Evolutionary conservation across 2,888 invertebrate genomes (phyloP), one percentile per base, ranked within the genome.

Genomic region (Cantharis rufa): DNA sequence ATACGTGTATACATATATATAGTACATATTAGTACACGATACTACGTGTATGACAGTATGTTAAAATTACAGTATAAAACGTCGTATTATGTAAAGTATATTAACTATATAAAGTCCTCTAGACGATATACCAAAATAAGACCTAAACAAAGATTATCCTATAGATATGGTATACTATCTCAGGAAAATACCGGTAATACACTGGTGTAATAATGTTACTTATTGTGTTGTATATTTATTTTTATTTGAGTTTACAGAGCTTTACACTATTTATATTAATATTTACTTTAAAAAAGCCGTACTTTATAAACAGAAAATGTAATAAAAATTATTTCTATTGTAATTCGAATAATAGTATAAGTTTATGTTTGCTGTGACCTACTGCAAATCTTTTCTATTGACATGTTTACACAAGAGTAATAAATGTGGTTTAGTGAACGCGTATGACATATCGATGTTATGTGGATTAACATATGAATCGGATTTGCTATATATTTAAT

Each of bases 401-500:
- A 24, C 77, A 84, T 87, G 87, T 87, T 87, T 87, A 86, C 87
- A 86, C 83, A 84, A 81, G 82, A 83, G 86, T 85, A 87, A 87
- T 88, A 88, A 88, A 87, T 87, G 87, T 82, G 87, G 87, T 87
- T 87, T 87, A 84, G 84, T 82, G 82, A 81, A 81, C 82, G 82
- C 81, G 82, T 83, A 84, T 86, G 86, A 86, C 85, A 86, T 86
- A 85, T 86, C 85, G 86, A 86, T 86, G 82, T 84, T 70, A 72
- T 78, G 79, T 78, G 84, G 87, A 88, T 88, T 87, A 87, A 85
- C 88, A 87, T 88, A 87, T 86, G 87, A 87, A 88, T 87, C 86
- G 86, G 87, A 88, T 88, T 87, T 87, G 87, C 86, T 86, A 86
- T 86, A 87, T 86, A 87, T 87, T 87, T 88, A 87, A 88, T 86